phyloP scores from a whole-genome alignment of 2,797 vertebrate species.

The Ficedula albicollis region DNA sequence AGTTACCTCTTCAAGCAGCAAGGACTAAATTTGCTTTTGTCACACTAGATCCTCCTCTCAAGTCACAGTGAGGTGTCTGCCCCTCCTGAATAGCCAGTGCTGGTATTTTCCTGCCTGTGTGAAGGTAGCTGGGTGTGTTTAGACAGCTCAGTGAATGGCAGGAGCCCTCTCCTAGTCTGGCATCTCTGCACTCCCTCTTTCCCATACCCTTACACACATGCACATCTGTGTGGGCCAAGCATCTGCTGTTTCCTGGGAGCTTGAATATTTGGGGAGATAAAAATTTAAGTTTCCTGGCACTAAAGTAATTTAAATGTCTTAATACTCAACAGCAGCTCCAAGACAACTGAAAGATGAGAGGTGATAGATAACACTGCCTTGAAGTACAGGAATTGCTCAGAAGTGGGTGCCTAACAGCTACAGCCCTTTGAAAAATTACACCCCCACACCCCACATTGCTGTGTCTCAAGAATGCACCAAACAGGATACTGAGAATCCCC shows the following conservation, averaged over 20 bases:
- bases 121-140: neutral
- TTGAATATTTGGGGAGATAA: neutral
- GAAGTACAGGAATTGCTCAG: neutral
- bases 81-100: neutral
- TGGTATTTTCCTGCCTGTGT: neutral
- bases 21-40: neutral
- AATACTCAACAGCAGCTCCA: neutral
- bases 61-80: neutral
- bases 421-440: neutral
- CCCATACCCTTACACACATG: fast-evolving
- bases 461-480: neutral
- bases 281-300: neutral
- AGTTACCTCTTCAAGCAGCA: neutral
- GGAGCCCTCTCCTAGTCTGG: neutral
- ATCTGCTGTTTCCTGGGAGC: neutral
- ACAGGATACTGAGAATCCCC: neutral
- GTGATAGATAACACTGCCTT: neutral
- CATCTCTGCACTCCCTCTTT: neutral
- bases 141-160: neutral
- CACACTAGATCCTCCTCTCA: neutral
- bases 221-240: neutral
- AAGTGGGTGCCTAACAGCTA: neutral
- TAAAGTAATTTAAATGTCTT: neutral
- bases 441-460: neutral
- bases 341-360: neutral